Conservation (phyloP, 2,888 invertebrate species). For the Halocaridina rubra region DNA sequence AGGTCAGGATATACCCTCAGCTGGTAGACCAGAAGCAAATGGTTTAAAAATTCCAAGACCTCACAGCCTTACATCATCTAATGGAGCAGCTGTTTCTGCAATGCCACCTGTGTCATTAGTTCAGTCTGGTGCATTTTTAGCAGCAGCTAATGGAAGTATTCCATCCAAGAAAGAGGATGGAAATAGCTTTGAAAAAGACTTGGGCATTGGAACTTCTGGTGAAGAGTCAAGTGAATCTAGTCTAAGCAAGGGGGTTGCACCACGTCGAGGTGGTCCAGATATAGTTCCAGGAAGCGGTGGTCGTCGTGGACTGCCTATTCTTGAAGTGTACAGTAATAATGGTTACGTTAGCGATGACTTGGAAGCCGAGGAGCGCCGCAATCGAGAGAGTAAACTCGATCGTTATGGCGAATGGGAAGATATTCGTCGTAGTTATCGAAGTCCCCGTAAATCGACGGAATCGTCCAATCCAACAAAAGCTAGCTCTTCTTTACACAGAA, state of each 20-base stretch:
- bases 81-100: background rate
- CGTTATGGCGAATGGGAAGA: slow-evolving; percentile 48
- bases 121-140: slow-evolving; percentile 76
- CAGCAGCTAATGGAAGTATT: slow-evolving; percentile 64
- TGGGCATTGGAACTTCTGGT: slow-evolving; percentile 85
- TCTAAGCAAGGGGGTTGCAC: slow-evolving; percentile 73
- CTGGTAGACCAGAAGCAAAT: slow-evolving; percentile 14
- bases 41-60: slow-evolving; percentile 47
- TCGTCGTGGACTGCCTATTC: slow-evolving; percentile 68
- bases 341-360: slow-evolving; percentile 73
- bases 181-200: slow-evolving; percentile 73
- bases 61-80: slow-evolving; percentile 9
- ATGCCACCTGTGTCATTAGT: background rate
- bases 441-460: background rate
- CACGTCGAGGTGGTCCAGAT: slow-evolving; percentile 66
- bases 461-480: background rate
- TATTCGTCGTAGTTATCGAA: slow-evolving; percentile 13
- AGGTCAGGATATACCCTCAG: slow-evolving; percentile 12
- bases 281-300: slow-evolving; percentile 62
- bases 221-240: slow-evolving; percentile 87
- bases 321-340: slow-evolving; percentile 73
- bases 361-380: slow-evolving; percentile 44
- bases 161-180: slow-evolving; percentile 56
- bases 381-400: slow-evolving; percentile 19
- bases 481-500: background rate